phyloP scores from a whole-genome alignment of 1,140 invertebrate genomes.

The Coelopa frigida region DNA sequence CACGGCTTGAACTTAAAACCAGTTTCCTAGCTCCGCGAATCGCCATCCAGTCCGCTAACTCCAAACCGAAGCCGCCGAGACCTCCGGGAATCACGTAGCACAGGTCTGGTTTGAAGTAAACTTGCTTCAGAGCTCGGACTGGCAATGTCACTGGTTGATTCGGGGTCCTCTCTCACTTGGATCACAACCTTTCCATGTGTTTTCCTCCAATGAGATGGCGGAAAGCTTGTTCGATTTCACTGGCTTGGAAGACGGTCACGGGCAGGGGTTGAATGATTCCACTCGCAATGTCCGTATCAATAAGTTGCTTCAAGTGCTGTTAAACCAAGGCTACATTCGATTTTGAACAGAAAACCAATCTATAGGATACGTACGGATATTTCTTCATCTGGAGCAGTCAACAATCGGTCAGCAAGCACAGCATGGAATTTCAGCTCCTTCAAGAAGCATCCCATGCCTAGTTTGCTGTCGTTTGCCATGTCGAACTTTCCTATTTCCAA shows the following conservation, averaged over 20 bases:
- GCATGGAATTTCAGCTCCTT: constrained; percentile 83
- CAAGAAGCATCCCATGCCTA: constrained; percentile 69
- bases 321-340: constrained; percentile 24
- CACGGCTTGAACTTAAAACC: constrained; percentile 71
- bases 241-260: constrained; percentile 51
- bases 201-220: constrained; percentile 75
- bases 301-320: constrained; percentile 30
- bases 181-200: constrained; percentile 76
- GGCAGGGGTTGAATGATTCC: constrained; percentile 60
- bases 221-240: constrained; percentile 61
- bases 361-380: constrained; percentile 40
- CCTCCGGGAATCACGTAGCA: constrained; percentile 63
- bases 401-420: constrained; percentile 73
- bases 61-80: constrained; percentile 86
- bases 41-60: constrained; percentile 80
- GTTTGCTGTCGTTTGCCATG: constrained; percentile 55
- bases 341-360: constrained; percentile 28
- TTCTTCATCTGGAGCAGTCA: constrained; percentile 47
- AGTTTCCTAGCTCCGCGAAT: constrained; percentile 70
- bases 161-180: constrained; percentile 25
- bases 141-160: constrained; percentile 37
- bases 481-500: constrained; percentile 75
- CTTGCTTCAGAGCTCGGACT: constrained; percentile 39
- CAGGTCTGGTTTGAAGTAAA: constrained; percentile 44
- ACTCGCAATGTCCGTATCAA: constrained; percentile 36